phyloP scores from a whole-genome alignment of 2,888 invertebrate species.

The Dendrolimus pini region DNA sequence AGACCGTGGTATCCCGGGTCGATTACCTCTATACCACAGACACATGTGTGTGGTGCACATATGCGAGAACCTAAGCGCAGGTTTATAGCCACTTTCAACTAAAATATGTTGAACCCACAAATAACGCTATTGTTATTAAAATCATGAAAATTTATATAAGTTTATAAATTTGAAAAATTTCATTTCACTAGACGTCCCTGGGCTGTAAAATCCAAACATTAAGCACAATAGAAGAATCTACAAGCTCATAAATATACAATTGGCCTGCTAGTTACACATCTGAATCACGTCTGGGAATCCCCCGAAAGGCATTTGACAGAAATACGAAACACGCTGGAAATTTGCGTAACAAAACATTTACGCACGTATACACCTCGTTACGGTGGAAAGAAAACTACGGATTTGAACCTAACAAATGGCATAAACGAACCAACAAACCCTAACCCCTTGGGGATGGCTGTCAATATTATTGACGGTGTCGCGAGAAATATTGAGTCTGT shows the following conservation, averaged over 20 bases:
- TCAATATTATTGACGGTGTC: conserved; percentile 35
- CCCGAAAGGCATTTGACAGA: conserved; percentile 43
- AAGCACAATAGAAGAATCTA: conserved; percentile 36
- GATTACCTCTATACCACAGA: no score
- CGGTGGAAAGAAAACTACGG: conserved; percentile 47
- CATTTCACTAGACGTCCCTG: no score
- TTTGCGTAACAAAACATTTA: conserved; percentile 37
- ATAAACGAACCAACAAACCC: conserved; percentile 68
- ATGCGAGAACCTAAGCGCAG: no score
- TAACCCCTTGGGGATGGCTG: conserved; percentile 44
- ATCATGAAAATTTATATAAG: background rate
- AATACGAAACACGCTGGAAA: conserved; percentile 48
- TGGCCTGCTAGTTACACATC: conserved; percentile 58
- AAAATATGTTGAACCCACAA: background rate
- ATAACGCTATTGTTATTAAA: background rate
- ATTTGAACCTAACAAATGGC: conserved; percentile 62
- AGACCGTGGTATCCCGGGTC: no score
- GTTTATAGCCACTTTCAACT: no score
- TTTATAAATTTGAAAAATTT: no score
- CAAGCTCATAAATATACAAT: conserved; percentile 74
- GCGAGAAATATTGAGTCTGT: conserved; percentile 1
- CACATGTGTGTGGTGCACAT: no score
- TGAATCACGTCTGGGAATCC: conserved; percentile 55
- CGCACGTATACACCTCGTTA: conserved; percentile 52
- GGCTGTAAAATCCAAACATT: background rate